A percentile compares a stretch with the other conserved stretches of the same genome.
These are phyloP conservation scores for Auanema sp. DNA, from an alignment of 2,888 invertebrate species.

Conservation along the genomic window DNA sequence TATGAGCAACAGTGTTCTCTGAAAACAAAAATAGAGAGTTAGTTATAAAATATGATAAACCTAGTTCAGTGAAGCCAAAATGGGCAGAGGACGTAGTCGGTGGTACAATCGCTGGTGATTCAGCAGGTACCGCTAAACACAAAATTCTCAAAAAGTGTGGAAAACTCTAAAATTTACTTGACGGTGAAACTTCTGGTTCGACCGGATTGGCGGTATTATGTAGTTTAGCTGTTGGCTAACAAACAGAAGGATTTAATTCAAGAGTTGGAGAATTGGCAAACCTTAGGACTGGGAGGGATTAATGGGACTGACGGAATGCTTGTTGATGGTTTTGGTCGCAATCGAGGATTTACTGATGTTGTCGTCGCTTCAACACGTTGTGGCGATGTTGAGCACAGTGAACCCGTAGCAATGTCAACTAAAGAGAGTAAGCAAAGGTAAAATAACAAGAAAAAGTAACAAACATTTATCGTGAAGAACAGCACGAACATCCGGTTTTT, in stretches of 20 bases:
- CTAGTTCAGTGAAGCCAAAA: constrained; percentile 38
- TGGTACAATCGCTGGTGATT: constrained; percentile 4
- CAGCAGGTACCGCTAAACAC: background rate
- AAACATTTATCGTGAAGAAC: too few relatives aligned
- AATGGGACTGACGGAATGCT: constrained; percentile 17
- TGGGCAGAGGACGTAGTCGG: background rate
- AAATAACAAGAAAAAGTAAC: too few relatives aligned
- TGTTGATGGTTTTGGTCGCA: constrained; percentile 58
- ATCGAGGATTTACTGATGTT: constrained; percentile 61
- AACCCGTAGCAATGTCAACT: too few relatives aligned
- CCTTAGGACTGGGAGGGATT: constrained; percentile 19
- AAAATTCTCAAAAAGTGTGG: background rate
- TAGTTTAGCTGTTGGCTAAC: background rate
- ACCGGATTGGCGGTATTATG: background rate
- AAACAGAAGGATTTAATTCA: background rate
- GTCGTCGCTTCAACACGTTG: constrained; percentile 24
- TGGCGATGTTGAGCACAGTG: too few relatives aligned
- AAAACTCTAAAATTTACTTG: background rate
- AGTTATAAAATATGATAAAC: constrained; percentile 15
- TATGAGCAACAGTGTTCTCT: background rate
- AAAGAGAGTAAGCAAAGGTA: too few relatives aligned
- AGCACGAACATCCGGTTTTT: too few relatives aligned
- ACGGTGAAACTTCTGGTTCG: background rate
- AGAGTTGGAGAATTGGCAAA: too few relatives aligned
- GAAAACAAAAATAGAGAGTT: background rate